Conservation (phyloP, 2,113 vertebrate genomes). For the Dicentrarchus labrax region DNA sequence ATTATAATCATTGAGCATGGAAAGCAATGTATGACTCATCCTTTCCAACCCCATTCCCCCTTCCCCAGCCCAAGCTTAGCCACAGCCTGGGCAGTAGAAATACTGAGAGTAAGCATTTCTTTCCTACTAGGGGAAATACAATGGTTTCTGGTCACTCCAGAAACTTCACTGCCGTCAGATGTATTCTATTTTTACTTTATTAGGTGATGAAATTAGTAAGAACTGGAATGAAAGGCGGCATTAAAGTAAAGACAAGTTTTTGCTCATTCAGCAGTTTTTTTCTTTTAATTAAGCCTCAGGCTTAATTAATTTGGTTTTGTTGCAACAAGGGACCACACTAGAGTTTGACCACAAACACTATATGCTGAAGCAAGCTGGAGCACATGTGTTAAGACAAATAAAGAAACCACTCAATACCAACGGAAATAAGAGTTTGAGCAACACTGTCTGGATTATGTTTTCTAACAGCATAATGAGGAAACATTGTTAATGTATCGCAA, state of each 20-base stretch:
- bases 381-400: background rate
- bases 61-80: slow-evolving; percentile 60
- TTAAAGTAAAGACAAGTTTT: slow-evolving; percentile 22
- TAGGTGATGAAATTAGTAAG: slow-evolving; percentile 47
- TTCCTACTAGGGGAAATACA: slow-evolving; percentile 59
- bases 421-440: background rate
- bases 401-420: background rate
- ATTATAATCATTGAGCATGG: slow-evolving; percentile 82
- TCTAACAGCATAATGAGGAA: background rate
- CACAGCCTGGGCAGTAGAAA: slow-evolving; percentile 72
- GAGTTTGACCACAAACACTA: slow-evolving; percentile 18
- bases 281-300: background rate
- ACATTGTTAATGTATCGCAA: background rate
- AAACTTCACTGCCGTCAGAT: slow-evolving; percentile 38
- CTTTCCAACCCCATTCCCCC: slow-evolving; percentile 79
- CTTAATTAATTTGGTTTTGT: slow-evolving; percentile 43
- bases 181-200: slow-evolving; percentile 63
- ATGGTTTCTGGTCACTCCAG: slow-evolving; percentile 58
- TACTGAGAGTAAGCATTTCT: slow-evolving; percentile 75
- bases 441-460: background rate
- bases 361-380: slow-evolving; percentile 1
- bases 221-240: slow-evolving; percentile 25
- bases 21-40: slow-evolving; percentile 83
- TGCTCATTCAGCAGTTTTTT: slow-evolving; percentile 35
- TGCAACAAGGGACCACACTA: slow-evolving; percentile 13